Evolutionary conservation across 2,797 vertebrate species (phyloP), one percentile per base, ranked within the genome.

Genomic region (Anniella stebbinsi): DNA sequence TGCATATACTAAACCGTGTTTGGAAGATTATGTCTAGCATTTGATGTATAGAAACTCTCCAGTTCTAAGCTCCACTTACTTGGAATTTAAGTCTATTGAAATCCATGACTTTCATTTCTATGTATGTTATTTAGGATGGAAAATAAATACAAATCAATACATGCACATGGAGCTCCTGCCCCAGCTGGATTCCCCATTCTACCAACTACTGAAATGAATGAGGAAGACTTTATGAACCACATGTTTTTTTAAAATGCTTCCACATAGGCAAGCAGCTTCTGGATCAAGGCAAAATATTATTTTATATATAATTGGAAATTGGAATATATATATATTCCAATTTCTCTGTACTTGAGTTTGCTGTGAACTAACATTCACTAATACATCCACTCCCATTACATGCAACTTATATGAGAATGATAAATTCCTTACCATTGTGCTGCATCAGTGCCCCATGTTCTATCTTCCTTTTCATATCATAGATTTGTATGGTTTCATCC

Each of bases 401-500:
- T 54, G 45, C 12, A 63, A 33, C 3, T 60, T 84, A 36, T 3
- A 2, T 18, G 78, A 0, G 1, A 84, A 84, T 21, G 78, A 67
- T 75, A 41, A 30, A 1, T 87, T 78, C 93, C 95, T 97, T 95
- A 99, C 99, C 99, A 1, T 98, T 97, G 88, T 99, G 99, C 83
- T 99, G 98, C 83, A 99, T 94, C 92, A 99, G 83, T 0, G 97
- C 97, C 0, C 99, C 99, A 0, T 99, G 98, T 88, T 99, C 99
- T 5, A 90, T 92, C 87, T 96, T 98, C 94, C 98, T 99, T 95
- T 98, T 98, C 98, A 99, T 98, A 91, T 99, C 98, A 89, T 99
- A 99, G 82, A 99, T 97, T 91, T 99, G 98, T 48, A 99, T 98
- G 1, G 98, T 99, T 97, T 99, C 99, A 96, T 99, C 99, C 97